Percentiles rank a stretch among this genome's conserved stretches.
These are phyloP conservation scores for Vultur gryphus DNA, from an alignment of 2,797 vertebrate species.

Conservation along the genomic window DNA sequence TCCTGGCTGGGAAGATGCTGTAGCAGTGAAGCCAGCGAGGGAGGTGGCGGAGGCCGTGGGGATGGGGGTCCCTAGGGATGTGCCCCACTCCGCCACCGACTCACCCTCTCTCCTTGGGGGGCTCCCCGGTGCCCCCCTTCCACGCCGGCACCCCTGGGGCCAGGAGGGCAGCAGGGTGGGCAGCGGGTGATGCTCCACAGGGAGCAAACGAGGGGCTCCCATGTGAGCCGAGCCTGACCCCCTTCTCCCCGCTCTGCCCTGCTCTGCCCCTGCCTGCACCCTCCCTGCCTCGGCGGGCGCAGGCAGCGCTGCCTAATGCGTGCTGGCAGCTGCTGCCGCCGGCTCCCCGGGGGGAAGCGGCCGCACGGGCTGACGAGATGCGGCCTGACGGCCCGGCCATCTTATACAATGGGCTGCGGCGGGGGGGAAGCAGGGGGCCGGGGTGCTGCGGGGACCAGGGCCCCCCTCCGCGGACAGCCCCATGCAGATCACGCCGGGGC, in stretches of 20 bases:
- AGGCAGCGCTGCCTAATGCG: not conserved
- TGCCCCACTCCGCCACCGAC: fast-evolving
- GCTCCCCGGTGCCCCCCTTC: not conserved
- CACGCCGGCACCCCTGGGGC: not conserved
- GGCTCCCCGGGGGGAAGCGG: not conserved
- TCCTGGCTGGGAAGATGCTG: not conserved
- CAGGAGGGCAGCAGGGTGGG: not conserved
- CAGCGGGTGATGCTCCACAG: fast-evolving
- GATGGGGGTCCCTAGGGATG: not conserved
- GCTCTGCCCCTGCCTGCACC: not conserved
- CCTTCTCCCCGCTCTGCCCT: not conserved
- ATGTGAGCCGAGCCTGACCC: fast-evolving
- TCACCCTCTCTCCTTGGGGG: not conserved
- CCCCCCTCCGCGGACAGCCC: not conserved
- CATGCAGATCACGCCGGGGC: not conserved
- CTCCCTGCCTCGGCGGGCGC: not conserved
- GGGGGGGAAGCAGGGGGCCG: not conserved
- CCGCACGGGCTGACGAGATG: not conserved
- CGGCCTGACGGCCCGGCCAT: not conserved
- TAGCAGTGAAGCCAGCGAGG: fast-evolving
- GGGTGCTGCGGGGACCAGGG: not conserved
- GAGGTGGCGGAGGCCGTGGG: not conserved
- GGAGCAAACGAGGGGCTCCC: fast-evolving
- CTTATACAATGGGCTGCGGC: not conserved
- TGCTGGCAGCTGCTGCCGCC: constrained; percentile 22